Conservation (phyloP, 1,140 invertebrate genomes). For the Saccostrea glomerata region DNA sequence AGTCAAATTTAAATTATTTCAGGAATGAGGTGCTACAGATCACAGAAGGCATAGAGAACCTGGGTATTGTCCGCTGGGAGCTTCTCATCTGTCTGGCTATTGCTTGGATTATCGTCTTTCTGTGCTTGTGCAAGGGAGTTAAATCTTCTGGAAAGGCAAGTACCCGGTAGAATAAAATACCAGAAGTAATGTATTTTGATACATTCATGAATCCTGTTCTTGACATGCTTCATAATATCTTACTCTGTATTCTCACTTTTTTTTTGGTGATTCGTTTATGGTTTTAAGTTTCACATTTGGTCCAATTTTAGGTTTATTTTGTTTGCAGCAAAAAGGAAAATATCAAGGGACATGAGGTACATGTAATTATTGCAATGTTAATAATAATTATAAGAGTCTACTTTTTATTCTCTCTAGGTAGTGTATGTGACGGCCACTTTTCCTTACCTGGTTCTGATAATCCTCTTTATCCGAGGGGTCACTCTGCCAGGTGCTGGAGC, state of each 20-base stretch:
- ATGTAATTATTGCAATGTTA: too few relatives aligned
- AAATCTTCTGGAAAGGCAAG: constrained; percentile 89
- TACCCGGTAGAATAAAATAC: neutral
- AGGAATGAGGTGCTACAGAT: constrained; percentile 87
- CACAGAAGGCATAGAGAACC: constrained; percentile 87
- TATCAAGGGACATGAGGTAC: too few relatives aligned
- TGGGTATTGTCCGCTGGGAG: constrained; percentile 86
- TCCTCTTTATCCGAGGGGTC: constrained; percentile 88
- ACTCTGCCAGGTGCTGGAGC: constrained; percentile 88
- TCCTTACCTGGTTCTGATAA: constrained; percentile 90
- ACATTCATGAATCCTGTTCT: too few relatives aligned
- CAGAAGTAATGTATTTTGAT: too few relatives aligned
- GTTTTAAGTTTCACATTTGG: too few relatives aligned
- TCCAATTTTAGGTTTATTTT: too few relatives aligned
- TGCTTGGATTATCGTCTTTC: constrained; percentile 90
- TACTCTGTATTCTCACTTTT: too few relatives aligned
- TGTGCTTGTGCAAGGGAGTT: constrained; percentile 90
- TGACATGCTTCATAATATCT: too few relatives aligned
- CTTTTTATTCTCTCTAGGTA: constrained; percentile 71
- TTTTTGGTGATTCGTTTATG: too few relatives aligned
- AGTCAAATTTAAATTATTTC: neutral
- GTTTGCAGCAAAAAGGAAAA: too few relatives aligned
- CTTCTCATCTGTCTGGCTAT: constrained; percentile 86
- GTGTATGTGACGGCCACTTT: constrained; percentile 92
- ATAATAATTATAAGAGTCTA: too few relatives aligned